Percentiles rank a stretch among this genome's conserved stretches.
Conservation (phyloP, 2,888 invertebrate genomes). For the Serripes groenlandicus region DNA sequence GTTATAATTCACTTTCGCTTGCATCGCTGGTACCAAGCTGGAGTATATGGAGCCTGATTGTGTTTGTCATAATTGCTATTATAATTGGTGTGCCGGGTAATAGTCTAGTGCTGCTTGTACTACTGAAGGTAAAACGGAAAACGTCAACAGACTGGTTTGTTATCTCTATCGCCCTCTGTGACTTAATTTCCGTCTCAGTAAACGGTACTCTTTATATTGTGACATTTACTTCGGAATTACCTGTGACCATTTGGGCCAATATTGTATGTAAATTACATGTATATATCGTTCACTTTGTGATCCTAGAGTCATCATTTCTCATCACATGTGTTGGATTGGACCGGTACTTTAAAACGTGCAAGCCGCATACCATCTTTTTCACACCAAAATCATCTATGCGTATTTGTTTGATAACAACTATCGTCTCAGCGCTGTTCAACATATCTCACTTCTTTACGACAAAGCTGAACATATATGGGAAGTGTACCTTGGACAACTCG, state of each 20-base stretch:
- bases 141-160: constrained; percentile 19
- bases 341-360: constrained; percentile 6
- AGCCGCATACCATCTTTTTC: neutral
- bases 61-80: neutral
- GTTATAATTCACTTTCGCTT: neutral
- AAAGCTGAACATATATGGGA: neutral
- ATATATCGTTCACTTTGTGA: constrained; percentile 3
- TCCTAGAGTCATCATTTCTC: neutral
- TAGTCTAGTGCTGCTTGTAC: neutral
- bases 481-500: neutral
- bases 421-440: neutral
- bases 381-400: neutral
- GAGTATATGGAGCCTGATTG: neutral
- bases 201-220: neutral
- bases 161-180: neutral
- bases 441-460: constrained; percentile 9
- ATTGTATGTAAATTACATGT: neutral
- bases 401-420: neutral
- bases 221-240: neutral
- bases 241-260: neutral
- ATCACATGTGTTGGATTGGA: neutral
- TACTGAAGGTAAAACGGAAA: neutral
- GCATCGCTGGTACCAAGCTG: neutral
- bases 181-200: neutral
- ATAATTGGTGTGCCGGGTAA: constrained; percentile 6